Conservation (phyloP, 1,140 invertebrate species). For the Pseudoatta argentina region DNA sequence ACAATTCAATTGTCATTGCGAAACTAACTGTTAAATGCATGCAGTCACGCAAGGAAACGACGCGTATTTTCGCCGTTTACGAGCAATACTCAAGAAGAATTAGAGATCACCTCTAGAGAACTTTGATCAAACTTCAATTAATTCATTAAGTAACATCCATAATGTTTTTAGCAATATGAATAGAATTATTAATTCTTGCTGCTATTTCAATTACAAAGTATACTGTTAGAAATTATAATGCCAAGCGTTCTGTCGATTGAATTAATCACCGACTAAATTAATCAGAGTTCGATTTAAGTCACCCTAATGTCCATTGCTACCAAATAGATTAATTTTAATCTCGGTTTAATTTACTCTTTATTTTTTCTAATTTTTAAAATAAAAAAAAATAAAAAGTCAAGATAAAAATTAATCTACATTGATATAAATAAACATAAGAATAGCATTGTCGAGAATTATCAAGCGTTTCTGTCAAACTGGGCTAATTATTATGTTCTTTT, state of each 20-base stretch:
- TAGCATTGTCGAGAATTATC: too few species aligned
- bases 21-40: constrained; percentile 3
- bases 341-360: neutral
- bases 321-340: neutral
- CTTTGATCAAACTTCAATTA: neutral
- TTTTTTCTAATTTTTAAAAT: neutral
- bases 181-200: neutral
- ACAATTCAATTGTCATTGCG: constrained; percentile 4
- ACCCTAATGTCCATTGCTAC: neutral
- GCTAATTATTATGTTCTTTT: neutral
- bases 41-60: neutral
- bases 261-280: neutral
- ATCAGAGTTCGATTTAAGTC: neutral
- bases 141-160: neutral
- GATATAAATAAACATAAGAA: too few species aligned
- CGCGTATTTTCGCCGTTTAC: neutral
- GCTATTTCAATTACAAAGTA: neutral
- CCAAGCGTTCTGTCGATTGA: neutral
- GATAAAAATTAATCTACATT: neutral
- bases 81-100: neutral
- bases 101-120: neutral
- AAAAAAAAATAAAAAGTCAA: neutral
- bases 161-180: neutral
- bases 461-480: neutral
- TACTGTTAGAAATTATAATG: neutral